A percentile compares a stretch with the other conserved stretches of the same genome.
phyloP scores from a whole-genome alignment of 92 coral and sea anemone species.

The Zoanthus gigantus region DNA sequence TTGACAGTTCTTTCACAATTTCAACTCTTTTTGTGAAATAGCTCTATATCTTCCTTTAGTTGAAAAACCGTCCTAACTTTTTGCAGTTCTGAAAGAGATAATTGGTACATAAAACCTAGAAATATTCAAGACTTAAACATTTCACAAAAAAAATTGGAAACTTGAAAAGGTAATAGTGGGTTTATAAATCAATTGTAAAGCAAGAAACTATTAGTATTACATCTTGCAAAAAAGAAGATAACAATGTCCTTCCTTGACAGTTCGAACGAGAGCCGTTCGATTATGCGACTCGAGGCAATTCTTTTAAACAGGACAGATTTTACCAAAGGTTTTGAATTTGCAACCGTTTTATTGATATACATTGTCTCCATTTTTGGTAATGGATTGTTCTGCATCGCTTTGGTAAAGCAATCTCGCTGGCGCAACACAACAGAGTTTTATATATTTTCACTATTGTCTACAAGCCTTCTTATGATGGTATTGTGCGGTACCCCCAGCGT shows the following conservation, averaged over 20 bases:
- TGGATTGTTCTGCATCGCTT: not conserved
- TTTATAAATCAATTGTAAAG: not conserved
- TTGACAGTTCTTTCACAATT: not conserved
- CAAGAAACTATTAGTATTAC: not conserved
- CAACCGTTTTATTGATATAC: not conserved
- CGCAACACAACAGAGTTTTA: slow-evolving; percentile 13
- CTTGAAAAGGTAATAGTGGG: not conserved
- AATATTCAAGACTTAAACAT: no score
- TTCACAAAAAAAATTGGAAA: no score
- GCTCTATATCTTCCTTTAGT: no score
- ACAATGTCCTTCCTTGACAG: not conserved
- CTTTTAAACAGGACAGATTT: not conserved
- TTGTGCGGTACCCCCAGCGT: slow-evolving; percentile 1
- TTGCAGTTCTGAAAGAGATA: no score
- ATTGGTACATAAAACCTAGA: no score
- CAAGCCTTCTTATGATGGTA: not conserved
- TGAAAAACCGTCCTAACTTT: no score
- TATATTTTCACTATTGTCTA: not conserved
- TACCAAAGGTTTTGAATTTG: not conserved
- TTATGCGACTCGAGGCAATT: not conserved
- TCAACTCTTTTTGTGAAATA: not conserved
- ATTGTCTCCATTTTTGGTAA: not conserved
- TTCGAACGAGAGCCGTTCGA: not conserved
- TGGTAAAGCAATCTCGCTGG: not conserved
- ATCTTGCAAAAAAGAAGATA: not conserved